Percentiles rank a stretch among this genome's conserved stretches.
These are phyloP conservation scores for Polymixis flavicincta DNA, from an alignment of 2,888 invertebrate genomes.

Conservation along the genomic window DNA sequence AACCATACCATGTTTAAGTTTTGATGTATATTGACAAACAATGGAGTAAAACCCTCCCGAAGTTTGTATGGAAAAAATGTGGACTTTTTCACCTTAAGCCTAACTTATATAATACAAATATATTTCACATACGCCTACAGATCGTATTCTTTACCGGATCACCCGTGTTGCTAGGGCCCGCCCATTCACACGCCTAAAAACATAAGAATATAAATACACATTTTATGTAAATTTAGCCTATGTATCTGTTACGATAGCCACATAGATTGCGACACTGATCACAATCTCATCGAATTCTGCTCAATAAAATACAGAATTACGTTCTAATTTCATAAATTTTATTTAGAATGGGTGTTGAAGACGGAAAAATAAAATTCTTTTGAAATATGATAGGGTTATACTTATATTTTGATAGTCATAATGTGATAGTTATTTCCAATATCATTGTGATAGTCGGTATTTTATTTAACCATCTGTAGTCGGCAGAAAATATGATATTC, in stretches of 20 bases:
- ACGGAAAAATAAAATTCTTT: conserved; percentile 20
- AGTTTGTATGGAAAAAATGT: too few relatives aligned
- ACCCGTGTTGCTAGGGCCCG: conserved; percentile 25
- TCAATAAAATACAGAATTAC: conserved; percentile 36
- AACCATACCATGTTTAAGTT: too few relatives aligned
- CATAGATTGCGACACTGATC: conserved; percentile 29
- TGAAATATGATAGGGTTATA: conserved; percentile 37
- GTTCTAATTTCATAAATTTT: conserved; percentile 48
- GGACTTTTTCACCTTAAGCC: too few relatives aligned
- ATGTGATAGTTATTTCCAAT: conserved; percentile 12
- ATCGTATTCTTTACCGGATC: neutral
- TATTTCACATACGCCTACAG: conserved; percentile 19
- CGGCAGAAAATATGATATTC: conserved; percentile 26
- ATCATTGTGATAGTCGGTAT: neutral
- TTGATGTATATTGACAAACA: too few relatives aligned
- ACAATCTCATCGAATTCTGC: conserved; percentile 31
- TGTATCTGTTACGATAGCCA: conserved; percentile 41
- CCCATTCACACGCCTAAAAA: conserved; percentile 40
- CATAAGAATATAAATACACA: conserved; percentile 39
- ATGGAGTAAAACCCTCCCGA: too few relatives aligned
- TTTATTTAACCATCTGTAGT: conserved; percentile 1
- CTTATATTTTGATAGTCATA: conserved; percentile 2
- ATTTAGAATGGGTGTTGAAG: conserved; percentile 13
- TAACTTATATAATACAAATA: neutral
- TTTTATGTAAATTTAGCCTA: conserved; percentile 37